Evolutionary conservation across 2,797 vertebrate genomes (phyloP).

Genomic region (Lophotriccus pileatus): DNA sequence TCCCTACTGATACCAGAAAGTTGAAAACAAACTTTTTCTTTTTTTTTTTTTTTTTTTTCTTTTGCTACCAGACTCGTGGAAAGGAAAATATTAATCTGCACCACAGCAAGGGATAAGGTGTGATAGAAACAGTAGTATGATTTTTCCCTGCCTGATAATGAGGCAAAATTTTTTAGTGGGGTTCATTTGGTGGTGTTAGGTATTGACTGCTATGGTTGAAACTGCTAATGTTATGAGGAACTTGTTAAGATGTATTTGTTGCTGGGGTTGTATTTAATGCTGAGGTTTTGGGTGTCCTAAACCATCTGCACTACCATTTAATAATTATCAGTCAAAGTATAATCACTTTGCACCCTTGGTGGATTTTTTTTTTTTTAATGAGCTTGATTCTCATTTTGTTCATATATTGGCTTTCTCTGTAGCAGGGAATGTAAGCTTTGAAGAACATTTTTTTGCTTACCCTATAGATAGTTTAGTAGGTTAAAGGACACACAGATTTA

Average conservation of each 20-base stretch:
- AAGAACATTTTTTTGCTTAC: not conserved
- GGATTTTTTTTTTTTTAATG: not conserved
- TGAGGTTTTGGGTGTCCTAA: not conserved
- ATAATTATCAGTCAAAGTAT: not conserved
- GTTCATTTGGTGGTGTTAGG: not conserved
- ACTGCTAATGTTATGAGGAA: not conserved
- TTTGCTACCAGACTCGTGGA: not conserved
- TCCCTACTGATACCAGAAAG: constrained; percentile 63
- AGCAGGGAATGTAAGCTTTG: not conserved
- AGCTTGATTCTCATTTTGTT: not conserved
- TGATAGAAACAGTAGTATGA: not conserved
- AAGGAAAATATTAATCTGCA: not conserved
- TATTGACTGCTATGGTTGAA: not conserved
- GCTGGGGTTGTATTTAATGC: not conserved
- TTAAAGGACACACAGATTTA: not conserved
- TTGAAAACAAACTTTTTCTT: constrained; percentile 43
- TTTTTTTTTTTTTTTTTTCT: not conserved
- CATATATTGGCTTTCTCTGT: fast-evolving
- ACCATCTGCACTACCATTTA: not conserved
- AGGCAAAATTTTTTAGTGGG: not conserved
- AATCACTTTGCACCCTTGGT: not conserved
- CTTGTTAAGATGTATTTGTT: not conserved
- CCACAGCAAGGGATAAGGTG: not conserved
- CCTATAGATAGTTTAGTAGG: not conserved
- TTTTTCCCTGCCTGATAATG: not conserved